Percentiles rank a stretch among this genome's conserved stretches.
These are phyloP conservation scores for Trichogramma evanescens DNA, from an alignment of 2,888 invertebrate genomes.

Conservation along the genomic window DNA sequence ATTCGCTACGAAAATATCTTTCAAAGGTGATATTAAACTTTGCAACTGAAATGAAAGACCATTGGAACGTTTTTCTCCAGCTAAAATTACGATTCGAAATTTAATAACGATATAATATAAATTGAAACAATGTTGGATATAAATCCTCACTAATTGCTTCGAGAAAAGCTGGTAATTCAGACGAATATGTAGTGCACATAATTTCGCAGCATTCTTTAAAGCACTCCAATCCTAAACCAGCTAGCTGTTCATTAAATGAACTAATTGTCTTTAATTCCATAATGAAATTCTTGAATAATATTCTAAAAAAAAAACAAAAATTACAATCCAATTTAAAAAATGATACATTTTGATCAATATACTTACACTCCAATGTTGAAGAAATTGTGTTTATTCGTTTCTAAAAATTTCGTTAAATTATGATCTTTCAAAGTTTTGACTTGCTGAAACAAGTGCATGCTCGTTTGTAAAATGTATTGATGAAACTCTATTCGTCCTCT, in stretches of 20 bases:
- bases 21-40: conserved; percentile 28
- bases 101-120: background rate
- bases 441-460: conserved; percentile 44
- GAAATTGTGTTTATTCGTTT: conserved; percentile 37
- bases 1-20: conserved; percentile 25
- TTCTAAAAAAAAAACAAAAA: conserved; percentile 31
- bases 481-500: conserved; percentile 54
- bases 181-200: conserved; percentile 37
- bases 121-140: background rate
- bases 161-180: conserved; percentile 47
- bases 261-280: conserved; percentile 50
- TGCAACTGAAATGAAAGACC: conserved; percentile 29
- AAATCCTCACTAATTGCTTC: conserved; percentile 43
- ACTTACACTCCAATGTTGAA: conserved; percentile 43
- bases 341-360: conserved; percentile 27
- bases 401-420: conserved; percentile 33
- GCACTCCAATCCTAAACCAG: conserved; percentile 54
- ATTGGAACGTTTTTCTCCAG: conserved; percentile 15
- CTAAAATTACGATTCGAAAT: conserved; percentile 12
- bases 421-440: conserved; percentile 42
- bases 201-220: conserved; percentile 48
- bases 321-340: conserved; percentile 30
- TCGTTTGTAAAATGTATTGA: conserved; percentile 51
- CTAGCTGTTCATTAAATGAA: conserved; percentile 54
- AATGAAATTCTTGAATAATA: conserved; percentile 40